Base-by-base conservation (phyloP, 2,888 invertebrate genomes). In the Ormia ochracea region DNA sequence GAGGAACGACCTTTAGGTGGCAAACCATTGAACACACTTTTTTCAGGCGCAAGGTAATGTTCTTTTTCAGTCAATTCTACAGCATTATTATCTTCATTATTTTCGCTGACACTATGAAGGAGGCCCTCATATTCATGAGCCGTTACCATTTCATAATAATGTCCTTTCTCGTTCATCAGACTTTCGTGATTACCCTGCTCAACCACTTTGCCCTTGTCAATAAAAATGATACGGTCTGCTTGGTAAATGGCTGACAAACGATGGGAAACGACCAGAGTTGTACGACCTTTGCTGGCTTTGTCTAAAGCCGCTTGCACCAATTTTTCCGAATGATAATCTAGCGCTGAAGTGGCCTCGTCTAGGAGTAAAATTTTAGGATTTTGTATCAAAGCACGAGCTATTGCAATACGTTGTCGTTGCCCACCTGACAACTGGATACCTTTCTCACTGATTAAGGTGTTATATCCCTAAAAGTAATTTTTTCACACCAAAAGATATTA, bases 261-360 rank as follows among this genome's bases (percentile, higher is more conserved):
- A 90, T 95, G 95, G 82, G 94, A 94, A 70, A 95, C 94, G 85
- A 95, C 93, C 70, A 95, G 90, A 75, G 95, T 95, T 80, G 95
- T 95, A 58, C 95, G 90, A 2, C 94, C 94, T 83, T 92, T 91
- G 17, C 94, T 92, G 0, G 96, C 96, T n/a, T 92, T 90, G 85
- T 96, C 96, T 83, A 96, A 87, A 0, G 96, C 96, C 43, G 93
- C 93, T 88, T 96, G 96, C 2, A 96, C 96, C 63, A 93, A 92
- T 10, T 93, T 92, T 87, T 96, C 96, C 77, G 95, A 95, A 83
- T 94, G 93, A 5, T 94, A 93, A 88, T 96, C 96, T 82, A 96
- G 89, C 0, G 96, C 96, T 0, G 96, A 96, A 0, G 96, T 96
- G 0, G 96, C 96, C 88, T 96, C 96, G 84, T 96, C 96, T 50